Evolutionary conservation across 1,140 invertebrate genomes (phyloP).

Genomic region (Dinoponera quadriceps): DNA sequence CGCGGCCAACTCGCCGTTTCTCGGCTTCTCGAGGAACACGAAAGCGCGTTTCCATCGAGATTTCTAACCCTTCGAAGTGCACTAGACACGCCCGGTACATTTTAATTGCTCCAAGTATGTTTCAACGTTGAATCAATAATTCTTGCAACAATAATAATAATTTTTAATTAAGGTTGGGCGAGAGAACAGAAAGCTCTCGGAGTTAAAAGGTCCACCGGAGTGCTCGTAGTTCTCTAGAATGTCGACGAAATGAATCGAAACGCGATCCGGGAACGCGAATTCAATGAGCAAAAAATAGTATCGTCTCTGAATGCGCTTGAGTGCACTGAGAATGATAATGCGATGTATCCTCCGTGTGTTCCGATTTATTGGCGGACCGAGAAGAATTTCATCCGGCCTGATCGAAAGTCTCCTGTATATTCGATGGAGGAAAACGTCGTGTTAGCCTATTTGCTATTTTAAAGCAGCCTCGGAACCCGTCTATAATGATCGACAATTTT

Average conservation of each 20-base stretch:
- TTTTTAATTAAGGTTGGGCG: constrained; percentile 1
- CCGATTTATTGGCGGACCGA: constrained; percentile 13
- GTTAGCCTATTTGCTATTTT: neutral
- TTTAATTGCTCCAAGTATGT: no score
- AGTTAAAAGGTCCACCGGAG: constrained; percentile 59
- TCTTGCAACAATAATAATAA: neutral
- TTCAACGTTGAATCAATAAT: no score
- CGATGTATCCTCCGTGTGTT: neutral
- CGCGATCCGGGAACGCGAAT: constrained; percentile 51
- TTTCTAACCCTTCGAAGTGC: neutral
- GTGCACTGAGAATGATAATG: constrained; percentile 16
- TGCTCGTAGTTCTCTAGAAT: constrained; percentile 22
- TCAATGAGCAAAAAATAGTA: constrained; percentile 39
- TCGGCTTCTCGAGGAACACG: neutral
- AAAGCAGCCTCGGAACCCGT: no score
- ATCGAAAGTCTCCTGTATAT: neutral
- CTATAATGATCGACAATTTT: no score
- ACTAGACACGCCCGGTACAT: no score
- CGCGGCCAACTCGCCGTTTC: neutral
- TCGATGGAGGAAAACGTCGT: neutral
- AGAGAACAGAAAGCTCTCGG: constrained; percentile 56
- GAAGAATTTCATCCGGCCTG: neutral
- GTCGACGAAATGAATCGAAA: constrained; percentile 1
- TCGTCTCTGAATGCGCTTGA: constrained; percentile 20
- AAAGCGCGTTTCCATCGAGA: neutral